Conservation (phyloP, 2,113 vertebrate genomes). For the Bagarius yarrelli region DNA sequence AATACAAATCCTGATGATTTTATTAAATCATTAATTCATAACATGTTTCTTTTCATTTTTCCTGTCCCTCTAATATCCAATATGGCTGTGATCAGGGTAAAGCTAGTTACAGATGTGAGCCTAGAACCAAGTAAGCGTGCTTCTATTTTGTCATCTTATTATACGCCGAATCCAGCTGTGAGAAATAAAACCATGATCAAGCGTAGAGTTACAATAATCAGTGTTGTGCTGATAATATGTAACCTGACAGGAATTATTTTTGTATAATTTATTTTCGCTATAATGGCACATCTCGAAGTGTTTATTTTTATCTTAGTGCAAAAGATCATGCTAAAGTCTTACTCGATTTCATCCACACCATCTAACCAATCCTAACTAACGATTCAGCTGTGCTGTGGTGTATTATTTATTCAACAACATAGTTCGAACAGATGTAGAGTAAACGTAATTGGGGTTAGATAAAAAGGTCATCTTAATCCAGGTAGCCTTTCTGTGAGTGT, state of each 20-base stretch:
- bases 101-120: not conserved
- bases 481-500: not conserved
- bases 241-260: not conserved
- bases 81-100: slow-evolving; percentile 5
- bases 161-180: not conserved
- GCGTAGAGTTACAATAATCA: not conserved
- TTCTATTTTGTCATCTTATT: not conserved
- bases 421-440: not conserved
- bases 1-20: not conserved
- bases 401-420: not conserved
- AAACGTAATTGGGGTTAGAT: not conserved
- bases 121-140: not conserved
- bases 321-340: too few relatives aligned
- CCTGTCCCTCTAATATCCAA: not conserved
- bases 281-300: not conserved
- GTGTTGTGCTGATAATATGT: not conserved
- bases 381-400: not conserved
- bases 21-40: not conserved
- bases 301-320: not conserved
- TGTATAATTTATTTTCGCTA: too few relatives aligned
- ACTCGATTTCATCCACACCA: not conserved
- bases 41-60: not conserved
- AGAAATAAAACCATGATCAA: not conserved
- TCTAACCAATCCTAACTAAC: not conserved
- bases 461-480: not conserved